Evolutionary conservation across 2,888 invertebrate genomes (phyloP).

Genomic region (Amphipoea oculea): DNA sequence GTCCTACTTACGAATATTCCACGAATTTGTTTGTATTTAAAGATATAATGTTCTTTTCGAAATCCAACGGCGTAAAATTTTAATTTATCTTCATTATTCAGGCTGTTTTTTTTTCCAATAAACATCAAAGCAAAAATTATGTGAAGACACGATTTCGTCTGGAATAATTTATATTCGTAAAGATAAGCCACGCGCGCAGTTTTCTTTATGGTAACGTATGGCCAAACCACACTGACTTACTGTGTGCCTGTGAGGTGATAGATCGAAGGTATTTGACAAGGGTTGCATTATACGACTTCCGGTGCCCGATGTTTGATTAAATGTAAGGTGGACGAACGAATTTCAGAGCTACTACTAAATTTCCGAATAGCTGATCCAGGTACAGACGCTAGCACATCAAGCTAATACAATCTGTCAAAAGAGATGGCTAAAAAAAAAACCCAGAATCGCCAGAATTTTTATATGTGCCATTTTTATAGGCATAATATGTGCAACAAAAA

Average conservation of each 20-base stretch:
- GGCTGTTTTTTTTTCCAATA: constrained; percentile 43
- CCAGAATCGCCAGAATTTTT: too few species aligned
- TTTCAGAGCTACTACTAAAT: constrained; percentile 52
- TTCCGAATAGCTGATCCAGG: constrained; percentile 15
- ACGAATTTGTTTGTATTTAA: constrained; percentile 30
- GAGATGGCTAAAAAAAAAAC: too few species aligned
- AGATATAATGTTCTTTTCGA: constrained; percentile 19
- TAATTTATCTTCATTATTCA: constrained; percentile 32
- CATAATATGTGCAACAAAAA: too few species aligned
- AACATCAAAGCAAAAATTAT: constrained; percentile 67
- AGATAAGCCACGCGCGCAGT: constrained; percentile 65
- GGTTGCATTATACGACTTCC: constrained; percentile 68
- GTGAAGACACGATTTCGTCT: constrained; percentile 64
- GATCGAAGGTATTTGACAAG: constrained; percentile 74
- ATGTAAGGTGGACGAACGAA: constrained; percentile 36
- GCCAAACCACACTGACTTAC: constrained; percentile 46
- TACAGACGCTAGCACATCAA: background rate
- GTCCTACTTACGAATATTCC: background rate
- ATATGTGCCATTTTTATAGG: too few species aligned
- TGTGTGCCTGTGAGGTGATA: constrained; percentile 64
- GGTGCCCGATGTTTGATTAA: constrained; percentile 63
- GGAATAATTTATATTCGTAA: constrained; percentile 62
- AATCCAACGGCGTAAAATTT: constrained; percentile 18
- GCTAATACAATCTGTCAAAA: too few species aligned
- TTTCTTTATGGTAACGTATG: constrained; percentile 63